A percentile compares a stretch with the other conserved stretches of the same genome.
phyloP scores from a whole-genome alignment of 2,888 invertebrate genomes.

The Gerris lacustris region DNA sequence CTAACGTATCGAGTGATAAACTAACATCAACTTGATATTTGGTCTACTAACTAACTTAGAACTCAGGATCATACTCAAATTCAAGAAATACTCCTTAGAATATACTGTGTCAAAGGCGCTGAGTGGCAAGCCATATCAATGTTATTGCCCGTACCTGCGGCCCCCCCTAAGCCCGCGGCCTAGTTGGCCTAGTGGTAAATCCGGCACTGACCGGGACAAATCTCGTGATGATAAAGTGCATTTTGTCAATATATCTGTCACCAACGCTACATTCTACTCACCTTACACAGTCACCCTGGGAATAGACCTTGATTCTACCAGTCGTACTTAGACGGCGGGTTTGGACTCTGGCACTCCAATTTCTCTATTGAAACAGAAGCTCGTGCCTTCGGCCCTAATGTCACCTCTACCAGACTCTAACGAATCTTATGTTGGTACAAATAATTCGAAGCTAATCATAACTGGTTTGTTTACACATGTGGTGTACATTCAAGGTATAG shows the following conservation, averaged over 20 bases:
- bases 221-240: not conserved
- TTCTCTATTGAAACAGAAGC: constrained; percentile 16
- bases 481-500: not conserved
- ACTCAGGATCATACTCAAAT: too few species aligned
- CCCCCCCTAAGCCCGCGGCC: too few species aligned
- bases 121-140: too few species aligned
- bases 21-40: too few species aligned
- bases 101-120: too few species aligned
- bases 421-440: not conserved
- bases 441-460: not conserved
- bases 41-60: too few species aligned
- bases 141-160: too few species aligned
- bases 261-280: not conserved
- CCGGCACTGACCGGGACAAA: too few species aligned
- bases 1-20: too few species aligned
- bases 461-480: not conserved
- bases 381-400: constrained; percentile 19
- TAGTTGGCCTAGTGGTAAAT: too few species aligned
- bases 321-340: not conserved
- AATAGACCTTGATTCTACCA: not conserved
- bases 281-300: not conserved
- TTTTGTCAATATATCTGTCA: not conserved
- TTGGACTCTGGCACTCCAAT: constrained; percentile 12
- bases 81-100: too few species aligned
- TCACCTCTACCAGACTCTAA: not conserved